Base-by-base conservation (phyloP, 2,888 invertebrate genomes). In the Acanthosepion pharaonis region DNA sequence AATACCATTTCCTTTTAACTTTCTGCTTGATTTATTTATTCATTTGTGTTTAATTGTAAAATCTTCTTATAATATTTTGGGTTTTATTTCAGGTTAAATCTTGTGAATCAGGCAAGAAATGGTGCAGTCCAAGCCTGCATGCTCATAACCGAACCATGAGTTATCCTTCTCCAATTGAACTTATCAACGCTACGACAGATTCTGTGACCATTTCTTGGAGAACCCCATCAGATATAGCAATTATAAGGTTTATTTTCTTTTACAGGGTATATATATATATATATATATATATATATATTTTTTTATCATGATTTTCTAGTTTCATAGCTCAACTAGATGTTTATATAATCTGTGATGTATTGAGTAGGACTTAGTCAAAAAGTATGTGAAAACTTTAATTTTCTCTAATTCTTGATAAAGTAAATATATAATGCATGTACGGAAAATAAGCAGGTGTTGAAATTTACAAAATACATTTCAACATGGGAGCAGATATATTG, bases 161-260 rank as follows among this genome's bases (percentile, higher is more conserved):
- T 4, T 53, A 93, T 93, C n/a, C 53, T 6, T 49, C 48, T 6
- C 93, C 93, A 28, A 49, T 93, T 18, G 51, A 49, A 48, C n/a
- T 93, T 5, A 15, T 49, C 93, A 93, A 93, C 25, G 51, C 49
- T 23, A 93, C 93, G 0, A n/a, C 93, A 23, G 25, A 23, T 20
- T 28, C 51, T 51, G 2, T 93, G 18, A 11, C 2, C n/a, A 53
- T 93, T 49, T 93, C 93, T 28, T 93, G 93, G 93, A 51, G 51
- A 28, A 93, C 93, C n/a, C 93, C 93, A 11, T 42, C 93, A 15
- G 93, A 93, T 51, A 93, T n/a, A 49, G 28, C 92, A 92, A 48
- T 92, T 92, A 49, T 11, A 49, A 42, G 49, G 49, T 92, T 92
- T 23, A 28, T 92, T 0, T 49, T 92, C n/a, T 28, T 92, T 51